Base-by-base conservation (phyloP, 37 sponge, comb jelly and placozoan species). In the Haliclona indistincta region DNA sequence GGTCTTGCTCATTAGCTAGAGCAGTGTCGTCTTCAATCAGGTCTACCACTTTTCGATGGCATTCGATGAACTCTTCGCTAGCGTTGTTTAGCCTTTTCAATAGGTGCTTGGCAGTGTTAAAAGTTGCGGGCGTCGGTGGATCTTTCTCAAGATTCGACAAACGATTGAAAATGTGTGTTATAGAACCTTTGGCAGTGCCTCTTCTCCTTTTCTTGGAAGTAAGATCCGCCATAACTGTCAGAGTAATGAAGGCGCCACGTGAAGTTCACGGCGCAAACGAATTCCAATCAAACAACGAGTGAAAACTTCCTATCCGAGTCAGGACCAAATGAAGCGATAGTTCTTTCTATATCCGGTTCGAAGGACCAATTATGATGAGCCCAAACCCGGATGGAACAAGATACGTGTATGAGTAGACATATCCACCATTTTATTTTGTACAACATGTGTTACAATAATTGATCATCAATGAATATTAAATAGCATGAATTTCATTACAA, bases 341-440 rank as follows among this genome's bases (percentile, higher is more conserved):
- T 49, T 55, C 20, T 35, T 3, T 19, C 60, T 37, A 3, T 32
- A 56, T 73, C 73, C 73, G 73, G 73, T 43, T 75, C 64, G 63
- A 75, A 75, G 75, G 75, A 75, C 75, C 75, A 75, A 28, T 75
- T n/a, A n/a, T n/a, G n/a, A n/a, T n/a, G n/a, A n/a, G n/a, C n/a
- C n/a, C n/a, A n/a, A n/a, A n/a, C n/a, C n/a, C n/a, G n/a, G n/a
- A n/a, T n/a, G n/a, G n/a, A n/a, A n/a, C n/a, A n/a, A n/a, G n/a
- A n/a, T n/a, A n/a, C n/a, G n/a, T n/a, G n/a, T n/a, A n/a, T n/a
- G n/a, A n/a, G n/a, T n/a, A n/a, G n/a, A n/a, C n/a, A n/a, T n/a
- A n/a, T n/a, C n/a, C n/a, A n/a, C n/a, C n/a, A n/a, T n/a, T n/a
- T n/a, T n/a, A n/a, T n/a, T n/a, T n/a, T n/a, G n/a, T n/a, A n/a